A percentile compares a stretch with the other conserved stretches of the same genome.
These are phyloP conservation scores for Tetramorium simillimum DNA, from an alignment of 1,140 invertebrate genomes.

Conservation along the genomic window DNA sequence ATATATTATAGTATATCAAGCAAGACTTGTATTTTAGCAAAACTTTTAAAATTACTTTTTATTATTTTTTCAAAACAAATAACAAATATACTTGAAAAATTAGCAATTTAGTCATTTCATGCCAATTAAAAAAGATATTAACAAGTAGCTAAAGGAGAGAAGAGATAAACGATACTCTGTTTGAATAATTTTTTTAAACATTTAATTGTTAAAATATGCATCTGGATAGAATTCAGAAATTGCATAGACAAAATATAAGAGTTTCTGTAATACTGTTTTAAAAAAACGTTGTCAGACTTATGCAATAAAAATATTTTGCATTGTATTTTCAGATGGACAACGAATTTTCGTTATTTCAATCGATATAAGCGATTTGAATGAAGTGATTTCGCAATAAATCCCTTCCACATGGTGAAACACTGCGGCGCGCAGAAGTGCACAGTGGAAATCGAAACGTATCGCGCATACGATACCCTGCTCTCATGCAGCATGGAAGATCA, in stretches of 20 bases:
- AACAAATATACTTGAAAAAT: background rate
- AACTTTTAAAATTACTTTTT: background rate
- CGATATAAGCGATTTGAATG: conserved; percentile 22
- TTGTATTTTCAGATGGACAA: background rate
- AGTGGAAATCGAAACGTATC: conserved; percentile 43
- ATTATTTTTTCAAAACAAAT: background rate
- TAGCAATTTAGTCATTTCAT: background rate
- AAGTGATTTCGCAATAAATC: conserved; percentile 53
- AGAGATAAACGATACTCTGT: background rate
- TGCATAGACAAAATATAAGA: background rate
- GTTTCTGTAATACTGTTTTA: background rate
- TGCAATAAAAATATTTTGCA: background rate
- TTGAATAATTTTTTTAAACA: background rate
- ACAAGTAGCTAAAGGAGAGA: background rate
- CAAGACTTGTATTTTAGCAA: background rate
- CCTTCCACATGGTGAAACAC: background rate
- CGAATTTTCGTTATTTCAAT: background rate
- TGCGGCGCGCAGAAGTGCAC: background rate
- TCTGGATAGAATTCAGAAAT: background rate
- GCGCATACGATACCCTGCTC: conserved; percentile 14
- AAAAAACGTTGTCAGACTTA: background rate
- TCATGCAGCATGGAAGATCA: conserved; percentile 13
- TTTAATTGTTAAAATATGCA: background rate
- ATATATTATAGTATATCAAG: background rate
- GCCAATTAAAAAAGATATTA: background rate